Conservation (phyloP, 2,113 vertebrate species). For the Pangasianodon hypophthalmus region DNA sequence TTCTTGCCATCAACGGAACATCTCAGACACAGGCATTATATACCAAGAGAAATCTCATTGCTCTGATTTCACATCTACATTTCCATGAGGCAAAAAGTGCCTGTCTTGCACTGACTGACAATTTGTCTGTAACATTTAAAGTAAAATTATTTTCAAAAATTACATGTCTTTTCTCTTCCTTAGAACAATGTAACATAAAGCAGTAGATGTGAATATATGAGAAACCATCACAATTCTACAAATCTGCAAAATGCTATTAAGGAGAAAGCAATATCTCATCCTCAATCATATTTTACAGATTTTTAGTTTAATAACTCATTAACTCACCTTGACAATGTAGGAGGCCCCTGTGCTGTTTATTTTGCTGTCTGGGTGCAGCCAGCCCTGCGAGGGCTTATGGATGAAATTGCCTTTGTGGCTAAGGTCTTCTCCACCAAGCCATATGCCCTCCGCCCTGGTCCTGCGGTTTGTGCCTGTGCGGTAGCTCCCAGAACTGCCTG, state of each 20-base stretch:
- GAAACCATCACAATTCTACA: background rate
- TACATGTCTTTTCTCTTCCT: background rate
- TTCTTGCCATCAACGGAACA: conserved; percentile 32
- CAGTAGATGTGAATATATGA: background rate
- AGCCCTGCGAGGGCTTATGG: conserved; percentile 94
- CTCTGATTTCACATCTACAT: conserved; percentile 13
- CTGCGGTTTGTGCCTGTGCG: conserved; percentile 74
- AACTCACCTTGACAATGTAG: conserved; percentile 93
- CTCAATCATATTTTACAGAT: background rate
- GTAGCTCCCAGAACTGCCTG: conserved; percentile 57
- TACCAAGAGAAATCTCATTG: conserved; percentile 24
- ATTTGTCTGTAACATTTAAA: background rate
- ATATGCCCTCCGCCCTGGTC: conserved; percentile 76
- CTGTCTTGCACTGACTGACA: background rate
- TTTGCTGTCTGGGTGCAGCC: conserved; percentile 90
- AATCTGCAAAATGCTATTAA: conserved; percentile 4
- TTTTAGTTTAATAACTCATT: background rate
- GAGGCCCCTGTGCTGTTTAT: conserved; percentile 87
- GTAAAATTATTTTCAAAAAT: background rate
- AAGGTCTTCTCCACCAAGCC: conserved; percentile 80
- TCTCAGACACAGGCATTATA: conserved; percentile 5
- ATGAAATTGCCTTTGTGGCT: conserved; percentile 89
- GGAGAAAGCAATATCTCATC: background rate
- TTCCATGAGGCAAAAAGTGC: background rate
- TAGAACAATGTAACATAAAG: background rate